Conservation (phyloP, 2,113 vertebrate genomes). For the Athene noctua region DNA sequence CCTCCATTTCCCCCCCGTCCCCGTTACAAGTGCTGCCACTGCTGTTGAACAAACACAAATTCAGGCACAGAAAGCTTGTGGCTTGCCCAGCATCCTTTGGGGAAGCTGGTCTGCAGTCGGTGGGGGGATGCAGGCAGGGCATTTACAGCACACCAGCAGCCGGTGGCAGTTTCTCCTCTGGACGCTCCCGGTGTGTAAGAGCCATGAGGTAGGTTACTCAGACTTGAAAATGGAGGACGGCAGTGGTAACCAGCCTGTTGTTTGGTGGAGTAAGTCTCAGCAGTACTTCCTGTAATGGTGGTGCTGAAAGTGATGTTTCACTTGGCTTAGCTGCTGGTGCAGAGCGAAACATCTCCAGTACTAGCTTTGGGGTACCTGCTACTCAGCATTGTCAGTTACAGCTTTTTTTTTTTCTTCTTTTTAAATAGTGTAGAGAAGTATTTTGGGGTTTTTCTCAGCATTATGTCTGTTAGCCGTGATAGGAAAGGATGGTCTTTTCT, state of each 20-base stretch:
- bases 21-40: not conserved
- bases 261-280: conserved; percentile 28
- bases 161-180: not conserved
- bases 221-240: conserved; percentile 64
- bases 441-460: not conserved
- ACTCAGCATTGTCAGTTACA: not conserved
- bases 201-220: conserved; percentile 18
- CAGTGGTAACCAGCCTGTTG: conserved; percentile 16
- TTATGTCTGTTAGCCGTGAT: not conserved
- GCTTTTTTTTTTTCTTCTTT: not conserved
- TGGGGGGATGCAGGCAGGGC: not conserved
- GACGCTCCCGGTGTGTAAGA: not conserved
- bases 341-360: not conserved
- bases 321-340: not conserved
- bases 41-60: not conserved
- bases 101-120: not conserved
- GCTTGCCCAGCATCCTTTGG: conserved; percentile 17
- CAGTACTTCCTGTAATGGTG: conserved; percentile 52
- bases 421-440: not conserved
- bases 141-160: not conserved
- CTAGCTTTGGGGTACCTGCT: not conserved
- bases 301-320: conserved; percentile 42
- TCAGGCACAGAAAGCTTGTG: not conserved
- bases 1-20: conserved; percentile 30
- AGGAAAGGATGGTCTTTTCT: not conserved